Evolutionary conservation across 2,113 vertebrate genomes (phyloP).

Genomic region (Peucedramus taeniatus): DNA sequence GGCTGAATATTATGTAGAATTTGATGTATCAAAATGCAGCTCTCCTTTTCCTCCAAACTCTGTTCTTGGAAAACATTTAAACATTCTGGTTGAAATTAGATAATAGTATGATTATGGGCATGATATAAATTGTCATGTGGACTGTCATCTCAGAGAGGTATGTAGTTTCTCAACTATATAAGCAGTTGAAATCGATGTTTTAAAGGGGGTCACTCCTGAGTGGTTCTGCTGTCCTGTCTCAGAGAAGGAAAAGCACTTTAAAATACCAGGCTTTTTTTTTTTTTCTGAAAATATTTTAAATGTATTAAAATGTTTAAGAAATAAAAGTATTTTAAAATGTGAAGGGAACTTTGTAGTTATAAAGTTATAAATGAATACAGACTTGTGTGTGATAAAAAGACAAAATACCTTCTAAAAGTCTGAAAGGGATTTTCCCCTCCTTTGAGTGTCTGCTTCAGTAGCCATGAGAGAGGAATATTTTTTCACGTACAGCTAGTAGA

Average conservation of each 20-base stretch:
- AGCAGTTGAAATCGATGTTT: neutral
- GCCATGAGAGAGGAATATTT: constrained; percentile 23
- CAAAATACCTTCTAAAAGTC: neutral
- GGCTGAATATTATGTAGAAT: neutral
- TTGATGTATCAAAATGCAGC: neutral
- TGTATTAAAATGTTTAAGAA: neutral
- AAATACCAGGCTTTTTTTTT: neutral
- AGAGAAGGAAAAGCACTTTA: neutral
- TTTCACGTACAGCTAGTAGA: constrained; percentile 16
- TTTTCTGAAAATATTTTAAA: neutral
- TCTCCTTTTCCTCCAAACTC: neutral
- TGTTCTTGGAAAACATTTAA: neutral
- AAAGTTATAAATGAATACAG: neutral
- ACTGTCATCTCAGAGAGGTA: neutral
- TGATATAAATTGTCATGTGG: neutral
- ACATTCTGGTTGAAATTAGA: neutral
- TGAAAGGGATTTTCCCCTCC: constrained; percentile 11
- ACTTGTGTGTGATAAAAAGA: neutral
- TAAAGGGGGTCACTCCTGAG: neutral
- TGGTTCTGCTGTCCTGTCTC: neutral
- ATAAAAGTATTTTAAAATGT: neutral
- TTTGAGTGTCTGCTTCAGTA: neutral
- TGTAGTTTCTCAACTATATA: neutral
- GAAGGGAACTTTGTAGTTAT: neutral
- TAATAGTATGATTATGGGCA: neutral